Conservation (phyloP, 2,797 vertebrate genomes). For the Pterois miles region DNA sequence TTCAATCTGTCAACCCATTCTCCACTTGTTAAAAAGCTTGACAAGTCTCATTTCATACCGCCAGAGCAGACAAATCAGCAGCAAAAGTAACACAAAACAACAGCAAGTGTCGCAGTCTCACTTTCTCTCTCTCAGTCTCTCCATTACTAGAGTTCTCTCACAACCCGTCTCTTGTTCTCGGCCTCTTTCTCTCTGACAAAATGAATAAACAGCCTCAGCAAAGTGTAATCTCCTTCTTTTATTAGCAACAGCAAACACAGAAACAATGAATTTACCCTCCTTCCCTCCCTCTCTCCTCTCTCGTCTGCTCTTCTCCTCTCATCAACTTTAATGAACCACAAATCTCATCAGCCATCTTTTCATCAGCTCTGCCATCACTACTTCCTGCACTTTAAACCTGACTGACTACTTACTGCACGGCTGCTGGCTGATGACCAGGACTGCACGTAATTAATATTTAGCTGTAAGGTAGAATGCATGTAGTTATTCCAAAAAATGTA, state of each 20-base stretch:
- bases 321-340: conserved; percentile 78
- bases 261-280: conserved; percentile 71
- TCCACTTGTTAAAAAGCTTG: conserved; percentile 47
- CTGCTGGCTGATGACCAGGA: conserved; percentile 24
- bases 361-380: conserved; percentile 60
- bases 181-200: conserved; percentile 51
- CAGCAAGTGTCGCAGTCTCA: conserved; percentile 43
- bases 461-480: conserved; percentile 16
- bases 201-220: conserved; percentile 67
- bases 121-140: conserved; percentile 34
- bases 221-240: conserved; percentile 76
- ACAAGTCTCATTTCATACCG: conserved; percentile 31
- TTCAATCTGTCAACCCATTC: conserved; percentile 43
- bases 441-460: conserved; percentile 26
- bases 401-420: conserved; percentile 15
- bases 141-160: conserved; percentile 32
- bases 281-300: conserved; percentile 10
- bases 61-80: conserved; percentile 47
- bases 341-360: conserved; percentile 76
- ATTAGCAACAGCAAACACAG: conserved; percentile 77
- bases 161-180: conserved; percentile 44
- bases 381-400: conserved; percentile 55
- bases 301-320: conserved; percentile 61
- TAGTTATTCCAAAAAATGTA: conserved; percentile 9
- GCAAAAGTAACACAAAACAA: conserved; percentile 48